A percentile compares a stretch with the other conserved stretches of the same genome.
Evolutionary conservation across 1,140 invertebrate genomes (phyloP).

Genomic region (Cylas formicarius): DNA sequence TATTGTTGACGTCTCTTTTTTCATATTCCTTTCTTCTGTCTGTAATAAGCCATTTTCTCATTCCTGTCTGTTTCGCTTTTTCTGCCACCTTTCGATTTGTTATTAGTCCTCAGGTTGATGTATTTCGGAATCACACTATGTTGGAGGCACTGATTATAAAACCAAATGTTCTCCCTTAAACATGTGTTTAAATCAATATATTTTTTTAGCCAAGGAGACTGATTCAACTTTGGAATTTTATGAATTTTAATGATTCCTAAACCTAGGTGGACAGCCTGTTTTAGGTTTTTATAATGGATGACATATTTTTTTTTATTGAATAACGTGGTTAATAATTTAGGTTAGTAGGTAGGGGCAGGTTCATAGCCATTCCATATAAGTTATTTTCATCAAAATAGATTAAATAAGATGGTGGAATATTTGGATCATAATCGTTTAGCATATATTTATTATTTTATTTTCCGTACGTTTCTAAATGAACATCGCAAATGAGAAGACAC

Average conservation of each 20-base stretch:
- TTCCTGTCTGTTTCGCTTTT: too few relatives aligned
- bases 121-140: too few relatives aligned
- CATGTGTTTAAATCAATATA: conserved; percentile 27
- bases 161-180: conserved; percentile 1
- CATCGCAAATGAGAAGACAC: conserved; percentile 31
- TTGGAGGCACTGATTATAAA: too few relatives aligned
- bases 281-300: conserved; percentile 46
- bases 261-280: conserved; percentile 44
- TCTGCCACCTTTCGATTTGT: too few relatives aligned
- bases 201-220: conserved; percentile 44
- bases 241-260: conserved; percentile 45
- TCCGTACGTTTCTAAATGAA: conserved; percentile 37
- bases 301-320: conserved; percentile 23
- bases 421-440: conserved; percentile 36
- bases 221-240: conserved; percentile 46
- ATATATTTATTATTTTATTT: conserved; percentile 42
- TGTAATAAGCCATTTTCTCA: too few relatives aligned
- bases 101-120: too few relatives aligned
- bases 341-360: conserved; percentile 24
- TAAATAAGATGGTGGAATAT: conserved; percentile 35
- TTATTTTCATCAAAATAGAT: conserved; percentile 49
- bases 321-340: conserved; percentile 17
- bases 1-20: too few relatives aligned
- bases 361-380: conserved; percentile 49
- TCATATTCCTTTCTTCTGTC: too few relatives aligned